phyloP scores from a whole-genome alignment of 2,113 vertebrate genomes.

The Sus scrofa region T2T-Sscrofa CM000816.6:25244001-25244500 shows the following conservation, averaged over 20 bases:
- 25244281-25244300: no score
- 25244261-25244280: no score
- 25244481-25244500: background rate
- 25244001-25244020: background rate
- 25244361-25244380: constrained; percentile 31
- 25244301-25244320: no score
- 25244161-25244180: no score
- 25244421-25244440: constrained; percentile 15
- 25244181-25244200: no score
- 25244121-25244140: constrained; percentile 2
- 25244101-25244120: background rate
- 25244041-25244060: constrained; percentile 2
- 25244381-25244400: background rate
- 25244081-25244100: constrained; percentile 12
- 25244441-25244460: background rate
- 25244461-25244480: background rate
- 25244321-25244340: no score
- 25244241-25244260: no score
- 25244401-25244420: constrained; percentile 51
- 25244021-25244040: background rate
- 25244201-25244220: no score
- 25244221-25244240: no score
- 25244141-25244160: no score
- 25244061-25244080: constrained; percentile 51
- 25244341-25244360: no score